Evolutionary conservation across 2,888 invertebrate genomes (phyloP), one percentile per base, ranked within the genome.

Genomic region (Lasioglossum vierecki): DNA sequence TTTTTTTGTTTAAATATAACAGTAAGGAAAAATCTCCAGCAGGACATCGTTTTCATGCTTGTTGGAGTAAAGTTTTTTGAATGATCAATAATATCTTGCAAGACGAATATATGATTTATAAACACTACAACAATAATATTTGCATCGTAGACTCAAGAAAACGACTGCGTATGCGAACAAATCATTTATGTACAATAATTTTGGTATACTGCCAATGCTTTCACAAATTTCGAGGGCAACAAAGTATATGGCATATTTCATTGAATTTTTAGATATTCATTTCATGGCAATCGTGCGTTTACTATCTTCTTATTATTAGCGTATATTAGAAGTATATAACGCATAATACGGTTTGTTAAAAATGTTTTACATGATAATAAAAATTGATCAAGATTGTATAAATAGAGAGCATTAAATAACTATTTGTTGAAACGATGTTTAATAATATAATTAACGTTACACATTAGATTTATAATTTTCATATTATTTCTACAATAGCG

Each of bases 291-390:
- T 83, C 85, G 72, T 86, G 76, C 82, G 85, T 89, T 89, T 76
- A 83, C 71, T 79, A 75, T 87, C 86, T 83, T 89, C 84, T 83
- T 87, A 85, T 57, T 76, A 84, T 83, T 89, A 87, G 75, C 76
- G 84, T 85, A 83, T 70, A 60, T 83, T 88, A 89, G 82, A 78
- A 73, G 73, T 87, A 87, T 79, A 79, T 81, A 85, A 82, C 63
- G 86, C 80, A 86, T 84, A 86, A 83, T 86, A 82, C 76, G 75
- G 86, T 91, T 85, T 91, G 89, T 91, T 91, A 91, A 87, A 78
- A 91, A 91, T 91, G 89, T 91, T 91, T 89, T 81, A 77, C 49
- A 88, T 83, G 83, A 89, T 89, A 91, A 91, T 90, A 91, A 91
- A 91, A 87, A 88, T 89, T 82, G 83, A 88, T 87, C 88, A 85